A percentile compares a stretch with the other conserved stretches of the same genome.
phyloP scores from a whole-genome alignment of 2,888 invertebrate genomes.

The Patella caerulea region DNA sequence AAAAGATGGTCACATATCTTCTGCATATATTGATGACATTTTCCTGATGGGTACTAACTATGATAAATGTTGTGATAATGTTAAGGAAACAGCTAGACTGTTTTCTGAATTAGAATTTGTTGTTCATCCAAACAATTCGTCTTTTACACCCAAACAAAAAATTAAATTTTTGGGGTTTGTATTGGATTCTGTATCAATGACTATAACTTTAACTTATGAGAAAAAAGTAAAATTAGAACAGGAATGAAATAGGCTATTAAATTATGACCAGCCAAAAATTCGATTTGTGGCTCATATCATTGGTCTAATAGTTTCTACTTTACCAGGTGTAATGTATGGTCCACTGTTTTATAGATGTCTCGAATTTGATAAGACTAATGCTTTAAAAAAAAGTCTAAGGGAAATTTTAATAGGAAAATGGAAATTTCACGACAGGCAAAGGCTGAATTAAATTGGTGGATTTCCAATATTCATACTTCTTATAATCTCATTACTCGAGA shows the following conservation, averaged over 20 bases:
- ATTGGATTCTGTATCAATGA: neutral
- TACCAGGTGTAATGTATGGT: slow-evolving; percentile 1
- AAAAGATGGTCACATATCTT: neutral
- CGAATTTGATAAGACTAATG: too few relatives aligned
- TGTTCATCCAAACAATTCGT: slow-evolving; percentile 14
- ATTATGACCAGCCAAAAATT: neutral
- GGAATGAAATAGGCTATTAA: slow-evolving; percentile 1
- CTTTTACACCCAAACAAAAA: neutral
- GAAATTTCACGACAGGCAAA: neutral
- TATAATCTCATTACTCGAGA: neutral
- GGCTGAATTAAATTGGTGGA: slow-evolving; percentile 27
- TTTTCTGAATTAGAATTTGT: slow-evolving; percentile 5
- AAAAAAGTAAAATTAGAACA: neutral
- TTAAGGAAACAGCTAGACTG: neutral
- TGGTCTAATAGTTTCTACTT: slow-evolving; percentile 17
- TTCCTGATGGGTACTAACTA: slow-evolving; percentile 4
- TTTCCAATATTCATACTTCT: slow-evolving; percentile 13
- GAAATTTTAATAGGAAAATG: too few relatives aligned
- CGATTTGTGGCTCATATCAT: slow-evolving; percentile 16
- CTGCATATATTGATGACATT: slow-evolving; percentile 22
- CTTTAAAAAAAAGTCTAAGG: too few relatives aligned
- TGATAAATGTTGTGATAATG: slow-evolving; percentile 1
- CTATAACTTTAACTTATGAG: too few relatives aligned
- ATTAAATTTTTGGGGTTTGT: neutral
- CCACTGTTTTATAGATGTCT: neutral